A percentile compares a stretch with the other conserved stretches of the same genome.
Evolutionary conservation across 2,888 invertebrate species (phyloP).

Genomic region (Ptilodon capucinus): DNA sequence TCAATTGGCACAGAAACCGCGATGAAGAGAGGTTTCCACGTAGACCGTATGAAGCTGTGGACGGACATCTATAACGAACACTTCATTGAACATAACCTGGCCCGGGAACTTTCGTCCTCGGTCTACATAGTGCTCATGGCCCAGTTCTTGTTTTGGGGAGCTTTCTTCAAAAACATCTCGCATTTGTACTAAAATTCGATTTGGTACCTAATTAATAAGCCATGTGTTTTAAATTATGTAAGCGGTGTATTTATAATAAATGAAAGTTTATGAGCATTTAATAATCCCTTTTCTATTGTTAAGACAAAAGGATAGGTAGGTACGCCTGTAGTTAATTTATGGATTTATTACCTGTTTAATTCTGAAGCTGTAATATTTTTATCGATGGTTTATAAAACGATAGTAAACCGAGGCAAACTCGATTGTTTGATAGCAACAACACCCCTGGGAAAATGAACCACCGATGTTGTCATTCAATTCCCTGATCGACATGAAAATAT

Average conservation of each 20-base stretch:
- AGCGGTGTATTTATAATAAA: slow-evolving; percentile 33
- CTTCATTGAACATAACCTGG: slow-evolving; percentile 51
- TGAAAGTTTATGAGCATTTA: background rate
- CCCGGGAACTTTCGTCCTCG: slow-evolving; percentile 10
- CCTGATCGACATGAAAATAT: background rate
- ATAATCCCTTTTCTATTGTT: no score
- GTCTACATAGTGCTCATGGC: slow-evolving; percentile 22
- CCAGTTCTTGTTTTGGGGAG: slow-evolving; percentile 28
- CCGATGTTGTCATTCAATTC: background rate
- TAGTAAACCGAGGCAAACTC: background rate
- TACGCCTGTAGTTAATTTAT: no score
- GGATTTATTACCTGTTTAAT: no score
- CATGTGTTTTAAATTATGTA: slow-evolving; percentile 41
- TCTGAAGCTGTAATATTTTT: background rate
- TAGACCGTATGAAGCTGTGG: slow-evolving; percentile 55
- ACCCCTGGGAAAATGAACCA: background rate
- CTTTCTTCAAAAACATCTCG: slow-evolving; percentile 19
- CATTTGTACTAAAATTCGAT: slow-evolving; percentile 22
- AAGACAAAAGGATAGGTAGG: no score
- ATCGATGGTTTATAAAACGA: background rate
- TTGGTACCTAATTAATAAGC: slow-evolving; percentile 17
- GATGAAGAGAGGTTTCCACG: slow-evolving; percentile 43
- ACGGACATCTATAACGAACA: slow-evolving; percentile 55
- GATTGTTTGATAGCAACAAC: background rate
- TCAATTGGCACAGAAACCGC: slow-evolving; percentile 37